Base-by-base conservation (phyloP, 2,797 vertebrate genomes). In the Notolabrus celidotus region DNA sequence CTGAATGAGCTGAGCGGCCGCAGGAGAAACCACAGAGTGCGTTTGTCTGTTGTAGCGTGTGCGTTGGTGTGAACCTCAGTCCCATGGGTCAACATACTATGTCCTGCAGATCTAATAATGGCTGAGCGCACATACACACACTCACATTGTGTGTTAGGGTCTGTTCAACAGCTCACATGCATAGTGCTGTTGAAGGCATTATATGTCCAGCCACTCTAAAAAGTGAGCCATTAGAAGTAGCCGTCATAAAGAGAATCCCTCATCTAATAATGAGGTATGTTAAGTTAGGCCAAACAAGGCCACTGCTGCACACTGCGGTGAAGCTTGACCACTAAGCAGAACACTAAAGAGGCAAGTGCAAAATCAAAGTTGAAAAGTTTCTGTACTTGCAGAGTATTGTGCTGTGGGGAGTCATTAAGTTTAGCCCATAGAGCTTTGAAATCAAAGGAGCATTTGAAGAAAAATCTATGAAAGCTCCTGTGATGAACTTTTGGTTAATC, bases 11-110 rank as follows among this genome's bases (percentile, higher is more conserved):
- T 67, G 88, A 74, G 84, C 25, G 19, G 85, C 91, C 88, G 8
- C 89, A 87, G 80, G 67, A 85, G 36, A 88, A 91, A 92, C 89
- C 88, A 63, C 92, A 89, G 86, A 51, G 71, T 84, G 76, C 78
- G 83, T 78, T 86, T 86, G 82, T 87, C 83, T 82, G 88, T 62
- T 17, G n/a, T 12, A 67, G 77, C 46, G 38, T 68, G 75, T 78
- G 75, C 59, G 45, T 66, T 46, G 58, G 77, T 74, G 87, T 83
- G 74, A 88, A 84, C 47, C 60, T 56, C 29, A 1, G 12, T 88
- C 88, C 80, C 82, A 29, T 29, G 79, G 80, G 88, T 86, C 79
- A 82, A 64, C 77, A 58, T 49, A 45, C 67, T 51, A 19, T 31
- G 80, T 80, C 85, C 84, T 79, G 80, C 80, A 81, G 79, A 80